Evolutionary conservation across 2,888 invertebrate species (phyloP), one percentile per base, ranked within the genome.

Genomic region (Synanthedon andrenaeformis): DNA sequence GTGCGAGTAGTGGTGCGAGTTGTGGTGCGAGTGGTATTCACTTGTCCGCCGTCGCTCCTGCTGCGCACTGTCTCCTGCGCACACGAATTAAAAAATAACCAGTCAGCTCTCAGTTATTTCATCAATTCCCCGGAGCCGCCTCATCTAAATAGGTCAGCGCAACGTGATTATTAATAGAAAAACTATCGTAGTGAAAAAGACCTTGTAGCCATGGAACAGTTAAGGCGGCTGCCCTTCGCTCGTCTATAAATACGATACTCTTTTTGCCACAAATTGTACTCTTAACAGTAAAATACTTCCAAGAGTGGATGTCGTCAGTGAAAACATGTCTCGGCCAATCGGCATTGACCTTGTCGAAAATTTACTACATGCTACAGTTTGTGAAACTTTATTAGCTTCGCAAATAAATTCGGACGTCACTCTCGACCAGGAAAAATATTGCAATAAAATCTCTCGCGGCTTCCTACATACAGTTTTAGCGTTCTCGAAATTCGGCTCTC

Each of bases 41-140:
- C 85, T 78, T 74, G 70, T 49, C 70, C 48, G 35, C 35, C 35
- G 56, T 55, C 68, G 58, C 65, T 65, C 69, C 70, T 75, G 71
- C 73, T 79, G 69, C 77, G 74, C 42, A 80, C 74, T 54, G 88
- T 85, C 70, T 90, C 88, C 90, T 90, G 73, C 35, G 69, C 28
- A 35, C 13, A 13, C n/a, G n/a, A n/a, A 51, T 50, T 8, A 13
- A 50, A 35, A 10, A 35, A 35, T 35, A 10, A 35, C 35, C 35
- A 35, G n/a, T 13, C 14, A 10, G n/a, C 13, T 45, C 8, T 4
- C 13, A 23, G 23, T 23, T 3, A 3, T 23, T 23, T 23, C 23
- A 17, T 35, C 1, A 10, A 35, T 35, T 35, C 8, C 35, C 35
- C 35, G 8, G 10, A 35, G 10, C 35, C 35, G 35, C 35, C 35